Evolutionary conservation across 2,888 invertebrate species (phyloP).

Genomic region (Chrysolina americana): DNA sequence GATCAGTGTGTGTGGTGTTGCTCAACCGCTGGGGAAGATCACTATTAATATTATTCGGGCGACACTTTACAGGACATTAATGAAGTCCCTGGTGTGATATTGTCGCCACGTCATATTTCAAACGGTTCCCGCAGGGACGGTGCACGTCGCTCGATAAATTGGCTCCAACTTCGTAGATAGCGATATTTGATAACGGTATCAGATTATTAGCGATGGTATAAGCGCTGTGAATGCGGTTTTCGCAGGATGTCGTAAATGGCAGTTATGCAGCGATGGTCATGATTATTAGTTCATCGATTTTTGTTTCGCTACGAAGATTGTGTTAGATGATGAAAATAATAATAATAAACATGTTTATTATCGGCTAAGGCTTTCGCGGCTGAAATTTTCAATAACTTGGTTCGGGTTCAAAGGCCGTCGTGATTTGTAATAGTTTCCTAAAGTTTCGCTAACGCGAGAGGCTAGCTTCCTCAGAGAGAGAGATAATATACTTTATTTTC

Average conservation of each 20-base stretch:
- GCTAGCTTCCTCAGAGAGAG: no score
- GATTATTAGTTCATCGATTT: neutral
- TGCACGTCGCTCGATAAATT: constrained; percentile 66
- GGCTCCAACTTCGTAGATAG: constrained; percentile 57
- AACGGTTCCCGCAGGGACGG: constrained; percentile 57
- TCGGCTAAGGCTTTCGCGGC: no score
- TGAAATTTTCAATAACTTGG: no score
- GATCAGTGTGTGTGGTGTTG: constrained; percentile 36
- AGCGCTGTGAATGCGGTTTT: neutral
- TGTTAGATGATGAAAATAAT: no score
- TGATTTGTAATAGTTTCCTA: no score
- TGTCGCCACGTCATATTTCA: constrained; percentile 70
- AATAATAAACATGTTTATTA: no score
- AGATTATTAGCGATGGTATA: constrained; percentile 53
- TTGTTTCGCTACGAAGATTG: neutral
- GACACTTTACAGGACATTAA: constrained; percentile 71
- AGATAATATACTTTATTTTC: no score
- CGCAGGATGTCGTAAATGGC: neutral
- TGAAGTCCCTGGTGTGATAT: constrained; percentile 71
- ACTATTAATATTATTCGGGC: constrained; percentile 71
- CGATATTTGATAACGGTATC: constrained; percentile 57
- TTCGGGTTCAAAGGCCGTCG: no score
- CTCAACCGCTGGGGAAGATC: constrained; percentile 61
- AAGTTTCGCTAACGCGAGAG: no score
- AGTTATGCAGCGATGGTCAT: neutral